Evolutionary conservation across 2,113 vertebrate genomes (phyloP).

Genomic region (Tachysurus vachellii): DNA sequence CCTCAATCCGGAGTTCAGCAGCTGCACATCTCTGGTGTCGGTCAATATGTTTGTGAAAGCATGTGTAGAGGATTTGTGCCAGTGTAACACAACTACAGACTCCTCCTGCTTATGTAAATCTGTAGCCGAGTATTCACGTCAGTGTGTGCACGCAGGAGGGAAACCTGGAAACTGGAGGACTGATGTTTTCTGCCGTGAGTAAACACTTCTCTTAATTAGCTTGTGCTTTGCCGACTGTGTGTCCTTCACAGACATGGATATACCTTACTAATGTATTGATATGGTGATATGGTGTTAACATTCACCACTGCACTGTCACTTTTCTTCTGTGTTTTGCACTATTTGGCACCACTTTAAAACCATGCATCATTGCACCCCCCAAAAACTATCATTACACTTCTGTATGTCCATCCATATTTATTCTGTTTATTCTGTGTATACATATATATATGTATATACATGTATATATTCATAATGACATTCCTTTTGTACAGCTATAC

Average conservation of each 20-base stretch:
- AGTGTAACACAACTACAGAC: conserved; percentile 32
- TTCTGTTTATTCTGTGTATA: too few species aligned
- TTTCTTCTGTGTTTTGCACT: too few species aligned
- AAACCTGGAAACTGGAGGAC: conserved; percentile 82
- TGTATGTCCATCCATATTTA: too few species aligned
- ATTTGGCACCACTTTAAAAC: too few species aligned
- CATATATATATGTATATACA: too few species aligned
- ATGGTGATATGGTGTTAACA: too few species aligned
- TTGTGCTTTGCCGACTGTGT: background rate
- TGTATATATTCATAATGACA: too few species aligned
- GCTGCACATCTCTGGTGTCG: conserved; percentile 74
- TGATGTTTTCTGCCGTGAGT: conserved; percentile 79
- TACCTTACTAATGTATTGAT: too few species aligned
- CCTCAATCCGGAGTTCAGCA: conserved; percentile 64
- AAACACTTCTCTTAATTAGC: background rate
- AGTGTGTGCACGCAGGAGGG: conserved; percentile 86
- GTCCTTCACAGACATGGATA: background rate
- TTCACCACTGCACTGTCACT: too few species aligned
- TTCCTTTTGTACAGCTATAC: too few species aligned
- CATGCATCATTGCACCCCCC: too few species aligned
- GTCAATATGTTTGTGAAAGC: conserved; percentile 72
- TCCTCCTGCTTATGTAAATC: conserved; percentile 79
- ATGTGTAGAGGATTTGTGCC: conserved; percentile 81
- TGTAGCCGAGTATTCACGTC: conserved; percentile 84
- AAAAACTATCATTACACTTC: too few species aligned